Evolutionary conservation across 2,888 invertebrate species (phyloP), one percentile per base, ranked within the genome.

Genomic region (Craniophora ligustri): DNA sequence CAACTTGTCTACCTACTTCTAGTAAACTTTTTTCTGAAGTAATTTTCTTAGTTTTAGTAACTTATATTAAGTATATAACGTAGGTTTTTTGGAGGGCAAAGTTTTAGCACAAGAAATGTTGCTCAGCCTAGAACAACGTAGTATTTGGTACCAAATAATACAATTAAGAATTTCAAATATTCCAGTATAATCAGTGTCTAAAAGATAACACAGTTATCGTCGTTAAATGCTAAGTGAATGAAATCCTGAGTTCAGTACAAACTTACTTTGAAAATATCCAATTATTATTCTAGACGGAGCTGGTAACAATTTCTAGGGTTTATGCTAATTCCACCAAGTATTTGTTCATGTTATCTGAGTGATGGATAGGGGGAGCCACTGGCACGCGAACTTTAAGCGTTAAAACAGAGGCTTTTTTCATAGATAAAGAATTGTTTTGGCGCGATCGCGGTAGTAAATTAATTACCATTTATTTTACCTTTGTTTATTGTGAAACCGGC

Each of bases 341-440:
- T 86, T 87, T 81, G 78, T 73, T 75, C 66, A 69, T 70, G 81
- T 85, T 91, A 91, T 91, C 91, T 86, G 56, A 56, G 81, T 91
- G 89, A 91, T 89, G 86, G 86, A 91, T 91, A 80, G 87, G 50
- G 76, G 80, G 76, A 70, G 76, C 70, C 53, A 67, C 63, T 47
- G 66, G 69, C 88, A 88, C 88, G 89, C 88, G 57, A 87, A 47
- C 72, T 42, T 45, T 15, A 49, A 54, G 71, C 63, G 65, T 45
- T 62, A 55, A 53, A 62, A 64, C 46, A 56, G 58, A 60, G 60
- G 54, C 66, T 60, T 70, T 70, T 60, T 68, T 65, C 53, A 38
- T 32, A 65, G 72, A 72, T 72, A 72, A 70, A 55, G 55, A 58
- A 65, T 31, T 39, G 48, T 63, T 72, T 68, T 68, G 68, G 60